phyloP scores from a whole-genome alignment of 2,797 vertebrate species.

The Carapus acus region DNA sequence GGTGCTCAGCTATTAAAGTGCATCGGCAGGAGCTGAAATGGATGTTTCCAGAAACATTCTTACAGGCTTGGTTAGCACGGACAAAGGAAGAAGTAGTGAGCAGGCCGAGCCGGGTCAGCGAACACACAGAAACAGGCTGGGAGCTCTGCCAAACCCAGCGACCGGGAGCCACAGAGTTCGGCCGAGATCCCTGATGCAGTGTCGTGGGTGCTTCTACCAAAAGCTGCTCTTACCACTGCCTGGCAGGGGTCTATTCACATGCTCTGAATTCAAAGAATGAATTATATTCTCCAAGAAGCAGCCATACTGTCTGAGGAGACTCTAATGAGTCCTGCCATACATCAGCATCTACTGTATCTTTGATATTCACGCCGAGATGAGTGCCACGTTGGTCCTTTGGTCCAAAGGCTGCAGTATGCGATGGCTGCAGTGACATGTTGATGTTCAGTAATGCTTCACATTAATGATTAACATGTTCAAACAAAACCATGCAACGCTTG shows the following conservation, averaged over 20 bases:
- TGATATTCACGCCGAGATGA: conserved; percentile 20
- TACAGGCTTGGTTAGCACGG: conserved; percentile 35
- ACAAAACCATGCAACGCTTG: background rate
- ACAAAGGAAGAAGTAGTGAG: conserved; percentile 45
- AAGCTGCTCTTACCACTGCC: background rate
- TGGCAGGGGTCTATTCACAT: too few relatives aligned
- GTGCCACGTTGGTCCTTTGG: conserved; percentile 1
- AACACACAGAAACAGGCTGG: conserved; percentile 25
- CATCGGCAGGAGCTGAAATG: conserved; percentile 45
- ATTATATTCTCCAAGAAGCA: too few relatives aligned
- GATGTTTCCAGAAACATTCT: conserved; percentile 56
- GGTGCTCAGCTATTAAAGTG: conserved; percentile 48
- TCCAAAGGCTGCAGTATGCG: conserved; percentile 16
- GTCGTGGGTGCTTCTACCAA: background rate
- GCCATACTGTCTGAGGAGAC: too few relatives aligned
- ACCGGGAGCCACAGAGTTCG: conserved; percentile 16
- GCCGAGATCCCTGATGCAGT: background rate
- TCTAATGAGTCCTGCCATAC: background rate
- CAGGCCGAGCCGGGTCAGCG: conserved; percentile 26
- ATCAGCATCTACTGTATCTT: conserved; percentile 8
- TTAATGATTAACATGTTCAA: conserved; percentile 53
- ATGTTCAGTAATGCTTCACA: conserved; percentile 25
- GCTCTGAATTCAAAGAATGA: too few relatives aligned
- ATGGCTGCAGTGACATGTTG: conserved; percentile 25
- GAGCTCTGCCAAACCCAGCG: conserved; percentile 34